Conservation (phyloP, 2,888 invertebrate species). For the Neelides folsomi region DNA sequence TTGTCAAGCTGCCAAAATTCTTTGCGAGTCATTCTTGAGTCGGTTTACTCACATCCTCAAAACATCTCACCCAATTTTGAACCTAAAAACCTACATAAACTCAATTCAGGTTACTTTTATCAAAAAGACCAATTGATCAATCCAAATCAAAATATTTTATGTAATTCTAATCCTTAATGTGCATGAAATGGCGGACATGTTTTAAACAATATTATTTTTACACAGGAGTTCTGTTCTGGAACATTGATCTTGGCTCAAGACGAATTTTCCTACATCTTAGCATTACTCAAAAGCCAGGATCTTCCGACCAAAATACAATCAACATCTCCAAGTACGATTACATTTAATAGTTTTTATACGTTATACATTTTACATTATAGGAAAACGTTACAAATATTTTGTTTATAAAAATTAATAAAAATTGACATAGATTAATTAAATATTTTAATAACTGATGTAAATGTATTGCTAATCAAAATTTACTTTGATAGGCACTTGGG, state of each 20-base stretch:
- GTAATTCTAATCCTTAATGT: neutral
- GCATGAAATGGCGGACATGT: neutral
- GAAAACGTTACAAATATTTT: too few species aligned
- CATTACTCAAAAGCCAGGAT: slow-evolving; percentile 26
- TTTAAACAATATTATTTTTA: neutral
- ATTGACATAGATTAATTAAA: too few species aligned
- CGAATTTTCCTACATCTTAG: slow-evolving; percentile 26
- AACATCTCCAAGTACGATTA: slow-evolving; percentile 23
- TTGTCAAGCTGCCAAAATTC: slow-evolving; percentile 25
- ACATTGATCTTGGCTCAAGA: slow-evolving; percentile 24
- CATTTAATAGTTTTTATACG: neutral
- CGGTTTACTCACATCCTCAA: slow-evolving; percentile 24
- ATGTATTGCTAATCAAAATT: too few species aligned
- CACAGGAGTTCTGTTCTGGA: slow-evolving; percentile 30
- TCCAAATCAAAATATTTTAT: too few species aligned
- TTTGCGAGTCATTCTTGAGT: slow-evolving; percentile 25
- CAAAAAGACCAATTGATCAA: neutral
- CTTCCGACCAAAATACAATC: slow-evolving; percentile 28
- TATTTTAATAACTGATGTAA: too few species aligned
- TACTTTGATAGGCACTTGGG: slow-evolving; percentile 31
- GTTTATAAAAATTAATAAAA: too few species aligned
- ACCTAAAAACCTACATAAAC: slow-evolving; percentile 27
- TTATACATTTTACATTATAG: too few species aligned
- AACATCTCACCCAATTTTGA: slow-evolving; percentile 26
- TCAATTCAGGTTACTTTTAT: slow-evolving; percentile 22